Base-by-base conservation (phyloP, 2,113 vertebrate species). In the Gadus chalcogrammus region DNA sequence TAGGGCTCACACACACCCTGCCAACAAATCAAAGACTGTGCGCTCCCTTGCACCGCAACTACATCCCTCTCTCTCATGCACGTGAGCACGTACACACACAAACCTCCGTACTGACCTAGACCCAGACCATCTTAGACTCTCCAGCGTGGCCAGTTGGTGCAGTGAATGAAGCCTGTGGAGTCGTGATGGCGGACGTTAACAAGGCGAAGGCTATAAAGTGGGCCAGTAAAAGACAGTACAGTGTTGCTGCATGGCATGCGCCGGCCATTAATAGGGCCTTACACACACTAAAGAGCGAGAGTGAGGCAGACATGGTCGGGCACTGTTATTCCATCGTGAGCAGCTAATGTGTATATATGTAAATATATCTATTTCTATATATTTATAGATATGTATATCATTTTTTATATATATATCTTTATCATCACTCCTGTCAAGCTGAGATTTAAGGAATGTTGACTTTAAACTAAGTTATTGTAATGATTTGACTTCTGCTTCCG, bases 171-270 rank as follows among this genome's bases (percentile, higher is more conserved):
- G 42, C 31, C 31, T 35, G 42, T 22, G 55, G 64, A 59, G 61
- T 67, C 22, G 38, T 75, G 67, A 67, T 70, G 66, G 73, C 60
- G 64, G 62, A 67, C 68, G 62, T 69, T 42, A 88, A 91, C 90
- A 83, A 80, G 84, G 85, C 88, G 86, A 89, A 92, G 90, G 90
- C 90, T 86, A 79, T 94, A 92, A 90, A 90, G 95, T 92, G 91
- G 90, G 88, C 69, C 81, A 90, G 84, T 88, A 89, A 92, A 90
- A 91, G 88, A 90, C 92, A 92, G 42, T 48, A 48, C 42, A 48
- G 42, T 9, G 42, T 48, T 92, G 91, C 71, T 88, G 89, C 85
- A 89, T 88, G 55, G 55, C n/a, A 58, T 16, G 15, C 55, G 13
- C 55, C 3, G 5, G 15, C 55, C 55, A 58, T 58, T 20, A 74